Percentiles rank a stretch among this genome's conserved stretches.
These are phyloP conservation scores for Macrobrachium rosenbergii DNA, from an alignment of 1,140 invertebrate species.

Conservation along the genomic window DNA sequence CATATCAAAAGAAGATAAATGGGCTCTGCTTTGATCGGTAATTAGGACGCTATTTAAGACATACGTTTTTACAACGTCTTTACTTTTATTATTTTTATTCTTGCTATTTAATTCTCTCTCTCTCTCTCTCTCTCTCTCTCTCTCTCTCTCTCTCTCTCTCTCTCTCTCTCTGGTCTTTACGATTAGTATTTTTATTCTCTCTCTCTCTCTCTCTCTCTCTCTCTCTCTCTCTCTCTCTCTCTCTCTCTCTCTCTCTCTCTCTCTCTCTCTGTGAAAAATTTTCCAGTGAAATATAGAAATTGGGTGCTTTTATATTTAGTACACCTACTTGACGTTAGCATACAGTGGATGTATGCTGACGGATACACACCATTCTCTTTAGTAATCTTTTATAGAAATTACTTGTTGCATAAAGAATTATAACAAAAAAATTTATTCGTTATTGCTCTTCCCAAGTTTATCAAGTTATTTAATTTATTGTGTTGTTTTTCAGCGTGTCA, in stretches of 20 bases:
- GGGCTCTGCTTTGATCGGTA: neutral
- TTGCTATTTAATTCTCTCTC: neutral
- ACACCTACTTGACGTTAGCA: neutral
- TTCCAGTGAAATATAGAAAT: neutral
- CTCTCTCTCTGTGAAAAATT: neutral
- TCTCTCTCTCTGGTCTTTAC: constrained; percentile 23
- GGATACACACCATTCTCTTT: neutral
- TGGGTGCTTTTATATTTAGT: neutral
- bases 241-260: neutral
- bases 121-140: neutral
- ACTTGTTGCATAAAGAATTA: too few species aligned
- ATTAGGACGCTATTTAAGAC: neutral
- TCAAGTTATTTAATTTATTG: neutral
- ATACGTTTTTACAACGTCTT: neutral
- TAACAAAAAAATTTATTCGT: too few species aligned
- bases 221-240: neutral
- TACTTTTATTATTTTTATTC: neutral
- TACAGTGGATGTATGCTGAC: neutral
- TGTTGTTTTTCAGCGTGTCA: constrained; percentile 78
- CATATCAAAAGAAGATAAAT: too few species aligned
- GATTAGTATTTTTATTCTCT: too few species aligned
- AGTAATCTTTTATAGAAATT: too few species aligned
- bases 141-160: neutral
- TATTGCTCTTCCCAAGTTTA: neutral
- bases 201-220: neutral